Evolutionary conservation across 2,797 vertebrate species (phyloP).

Genomic region (Notamacropus eugenii): DNA sequence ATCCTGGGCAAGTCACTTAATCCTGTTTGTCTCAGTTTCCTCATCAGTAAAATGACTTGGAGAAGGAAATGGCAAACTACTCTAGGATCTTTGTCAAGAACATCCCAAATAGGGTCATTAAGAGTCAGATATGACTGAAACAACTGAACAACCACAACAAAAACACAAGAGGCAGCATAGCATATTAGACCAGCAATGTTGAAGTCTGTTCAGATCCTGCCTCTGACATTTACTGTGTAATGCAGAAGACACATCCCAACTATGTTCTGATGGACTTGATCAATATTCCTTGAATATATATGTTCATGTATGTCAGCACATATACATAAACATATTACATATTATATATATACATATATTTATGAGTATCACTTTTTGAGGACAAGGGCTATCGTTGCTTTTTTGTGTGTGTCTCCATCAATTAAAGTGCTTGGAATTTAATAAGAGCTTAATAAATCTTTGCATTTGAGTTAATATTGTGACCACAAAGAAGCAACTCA

Average conservation of each 20-base stretch:
- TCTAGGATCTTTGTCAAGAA: not conserved
- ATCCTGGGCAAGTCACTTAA: constrained; percentile 18
- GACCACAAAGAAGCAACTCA: not conserved
- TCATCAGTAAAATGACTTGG: constrained; percentile 3
- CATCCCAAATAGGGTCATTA: not conserved
- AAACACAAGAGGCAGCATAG: not conserved
- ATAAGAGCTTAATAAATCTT: not conserved
- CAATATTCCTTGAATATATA: not conserved
- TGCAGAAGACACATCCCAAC: not conserved
- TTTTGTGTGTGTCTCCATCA: not conserved
- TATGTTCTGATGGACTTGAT: not conserved
- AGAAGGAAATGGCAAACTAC: not conserved
- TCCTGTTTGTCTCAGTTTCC: not conserved
- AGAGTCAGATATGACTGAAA: not conserved
- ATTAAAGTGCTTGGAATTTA: not conserved
- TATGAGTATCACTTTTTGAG: not conserved
- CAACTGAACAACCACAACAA: not conserved
- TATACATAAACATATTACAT: not conserved
- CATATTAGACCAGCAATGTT: not conserved
- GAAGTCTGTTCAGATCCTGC: not conserved
- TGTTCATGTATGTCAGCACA: too few species aligned
- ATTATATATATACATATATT: not conserved
- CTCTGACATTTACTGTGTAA: not conserved
- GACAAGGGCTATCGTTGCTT: not conserved
- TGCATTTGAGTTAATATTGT: not conserved